Conservation (phyloP, 2,797 vertebrate species). For the Chelonia mydas region DNA sequence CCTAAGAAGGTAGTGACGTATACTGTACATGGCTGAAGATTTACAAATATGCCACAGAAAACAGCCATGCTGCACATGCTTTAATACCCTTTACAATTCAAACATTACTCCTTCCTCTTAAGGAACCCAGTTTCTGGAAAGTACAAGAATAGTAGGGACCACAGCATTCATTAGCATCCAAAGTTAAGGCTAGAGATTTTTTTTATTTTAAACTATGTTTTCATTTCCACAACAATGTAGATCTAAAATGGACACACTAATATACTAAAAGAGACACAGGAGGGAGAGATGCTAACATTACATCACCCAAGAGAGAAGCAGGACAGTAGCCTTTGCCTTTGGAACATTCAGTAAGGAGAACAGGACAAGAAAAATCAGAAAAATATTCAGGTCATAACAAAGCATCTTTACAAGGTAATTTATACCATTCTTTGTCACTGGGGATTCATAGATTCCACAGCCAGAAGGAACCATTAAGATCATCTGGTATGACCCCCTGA, state of each 20-base stretch:
- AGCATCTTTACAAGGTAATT: background rate
- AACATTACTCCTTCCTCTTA: background rate
- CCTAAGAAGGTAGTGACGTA: background rate
- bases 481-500: background rate
- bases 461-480: background rate
- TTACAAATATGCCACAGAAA: background rate
- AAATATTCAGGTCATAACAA: background rate
- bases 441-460: background rate
- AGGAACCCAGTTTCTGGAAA: background rate
- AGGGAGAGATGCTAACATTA: background rate
- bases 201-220: background rate
- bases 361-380: background rate
- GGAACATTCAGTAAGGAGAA: background rate
- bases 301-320: background rate
- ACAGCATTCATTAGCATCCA: background rate
- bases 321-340: background rate
- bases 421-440: background rate
- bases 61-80: background rate
- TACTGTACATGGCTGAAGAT: background rate
- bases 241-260: background rate
- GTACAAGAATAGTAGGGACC: background rate
- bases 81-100: background rate
- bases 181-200: background rate
- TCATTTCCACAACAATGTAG: background rate
- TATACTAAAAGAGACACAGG: background rate